These are phyloP conservation scores for Brachionus manjavacas DNA, from an alignment of 1,140 invertebrate species.

Conservation along the genomic window DNA sequence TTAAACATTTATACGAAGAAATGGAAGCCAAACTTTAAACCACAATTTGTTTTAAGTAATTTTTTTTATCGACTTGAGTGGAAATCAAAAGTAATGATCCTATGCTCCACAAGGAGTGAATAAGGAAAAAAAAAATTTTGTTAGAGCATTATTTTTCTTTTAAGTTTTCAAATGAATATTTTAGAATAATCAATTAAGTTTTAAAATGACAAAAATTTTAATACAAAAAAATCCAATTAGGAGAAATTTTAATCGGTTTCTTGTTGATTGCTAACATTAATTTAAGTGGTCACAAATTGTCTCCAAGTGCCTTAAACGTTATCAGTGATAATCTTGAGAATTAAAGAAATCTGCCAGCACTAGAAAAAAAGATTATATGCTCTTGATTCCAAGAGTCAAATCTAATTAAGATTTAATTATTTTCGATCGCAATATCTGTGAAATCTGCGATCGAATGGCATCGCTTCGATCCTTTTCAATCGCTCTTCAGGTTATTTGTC, in stretches of 20 bases:
- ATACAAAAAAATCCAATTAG: too few species aligned
- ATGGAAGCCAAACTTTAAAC: too few species aligned
- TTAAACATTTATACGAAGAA: too few species aligned
- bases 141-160: too few species aligned
- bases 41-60: too few species aligned
- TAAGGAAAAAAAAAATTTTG: too few species aligned
- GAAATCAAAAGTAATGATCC: too few species aligned
- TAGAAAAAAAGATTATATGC: not conserved
- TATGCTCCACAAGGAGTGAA: too few species aligned
- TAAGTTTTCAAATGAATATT: too few species aligned
- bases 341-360: not conserved
- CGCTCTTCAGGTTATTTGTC: slow-evolving; percentile 23
- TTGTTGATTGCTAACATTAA: not conserved
- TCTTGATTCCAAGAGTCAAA: slow-evolving; percentile 32
- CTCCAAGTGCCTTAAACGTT: not conserved
- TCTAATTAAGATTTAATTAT: slow-evolving; percentile 34
- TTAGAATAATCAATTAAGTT: too few species aligned
- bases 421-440: not conserved
- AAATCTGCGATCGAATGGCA: not conserved
- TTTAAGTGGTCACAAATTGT: not conserved
- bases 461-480: not conserved
- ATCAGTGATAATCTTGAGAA: not conserved
- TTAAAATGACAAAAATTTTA: too few species aligned
- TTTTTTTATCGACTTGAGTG: too few species aligned
- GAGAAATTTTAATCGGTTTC: not conserved